Evolutionary conservation across 2,888 invertebrate genomes (phyloP).

Genomic region (Idaea dimidiata): DNA sequence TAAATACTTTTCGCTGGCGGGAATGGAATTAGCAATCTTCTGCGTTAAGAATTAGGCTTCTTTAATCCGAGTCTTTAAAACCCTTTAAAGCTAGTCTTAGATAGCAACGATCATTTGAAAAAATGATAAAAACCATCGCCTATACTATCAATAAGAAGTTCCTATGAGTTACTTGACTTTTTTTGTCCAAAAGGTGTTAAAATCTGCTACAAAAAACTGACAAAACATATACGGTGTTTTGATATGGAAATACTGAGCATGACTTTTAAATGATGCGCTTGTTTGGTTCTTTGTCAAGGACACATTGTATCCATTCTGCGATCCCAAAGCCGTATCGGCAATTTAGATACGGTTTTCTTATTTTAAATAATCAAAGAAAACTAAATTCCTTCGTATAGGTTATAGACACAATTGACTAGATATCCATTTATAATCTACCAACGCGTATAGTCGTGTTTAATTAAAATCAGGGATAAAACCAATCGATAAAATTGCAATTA

Average conservation of each 20-base stretch:
- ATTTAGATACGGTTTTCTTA: neutral
- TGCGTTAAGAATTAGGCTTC: no score
- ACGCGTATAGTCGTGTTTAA: neutral
- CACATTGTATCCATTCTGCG: neutral
- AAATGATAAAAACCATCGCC: no score
- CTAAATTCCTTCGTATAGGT: no score
- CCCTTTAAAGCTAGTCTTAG: no score
- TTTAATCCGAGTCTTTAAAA: no score
- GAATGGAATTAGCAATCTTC: no score
- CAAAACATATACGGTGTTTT: neutral
- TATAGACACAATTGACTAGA: neutral
- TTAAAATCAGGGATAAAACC: neutral
- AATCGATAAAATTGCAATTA: neutral
- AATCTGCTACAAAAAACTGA: neutral
- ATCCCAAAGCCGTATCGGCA: neutral
- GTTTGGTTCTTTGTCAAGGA: neutral
- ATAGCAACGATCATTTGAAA: no score
- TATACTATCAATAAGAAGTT: no score
- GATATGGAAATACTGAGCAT: neutral
- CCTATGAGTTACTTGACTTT: no score
- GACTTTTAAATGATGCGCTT: neutral
- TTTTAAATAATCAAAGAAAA: neutral
- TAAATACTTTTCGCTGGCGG: no score
- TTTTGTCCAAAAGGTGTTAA: no score
- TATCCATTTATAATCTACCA: neutral